phyloP scores from a whole-genome alignment of 1,140 invertebrate species.

The Aphis craccivora region DNA sequence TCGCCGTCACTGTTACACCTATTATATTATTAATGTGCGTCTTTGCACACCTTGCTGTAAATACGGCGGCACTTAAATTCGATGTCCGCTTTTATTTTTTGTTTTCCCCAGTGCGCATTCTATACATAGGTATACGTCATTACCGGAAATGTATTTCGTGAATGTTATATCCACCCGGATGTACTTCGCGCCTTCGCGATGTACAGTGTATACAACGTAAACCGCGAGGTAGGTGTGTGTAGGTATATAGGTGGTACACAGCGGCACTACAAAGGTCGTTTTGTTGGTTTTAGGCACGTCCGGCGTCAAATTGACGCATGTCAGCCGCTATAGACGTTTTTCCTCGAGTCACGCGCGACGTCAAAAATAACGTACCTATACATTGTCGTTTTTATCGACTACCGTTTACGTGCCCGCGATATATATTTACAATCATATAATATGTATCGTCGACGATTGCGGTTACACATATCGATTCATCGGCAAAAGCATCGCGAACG shows the following conservation, averaged over 20 bases:
- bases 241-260: not conserved
- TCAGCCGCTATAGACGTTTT: not conserved
- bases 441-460: not conserved
- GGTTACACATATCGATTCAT: no score
- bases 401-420: not conserved
- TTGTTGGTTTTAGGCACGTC: constrained; percentile 13
- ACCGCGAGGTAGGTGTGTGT: not conserved
- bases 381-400: not conserved
- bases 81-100: not conserved
- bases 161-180: not conserved
- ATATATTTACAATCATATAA: not conserved
- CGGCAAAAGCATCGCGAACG: no score
- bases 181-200: not conserved
- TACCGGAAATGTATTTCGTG: not conserved
- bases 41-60: not conserved
- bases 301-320: not conserved
- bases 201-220: not conserved
- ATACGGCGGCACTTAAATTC: not conserved
- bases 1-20: not conserved
- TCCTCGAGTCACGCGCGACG: not conserved
- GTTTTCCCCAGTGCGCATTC: not conserved
- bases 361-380: not conserved
- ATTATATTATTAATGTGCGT: not conserved
- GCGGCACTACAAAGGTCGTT: not conserved
- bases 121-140: not conserved